Evolutionary conservation across 1,140 invertebrate species (phyloP), one percentile per base, ranked within the genome.

Genomic region (Caenorhabditis tropicalis): DNA sequence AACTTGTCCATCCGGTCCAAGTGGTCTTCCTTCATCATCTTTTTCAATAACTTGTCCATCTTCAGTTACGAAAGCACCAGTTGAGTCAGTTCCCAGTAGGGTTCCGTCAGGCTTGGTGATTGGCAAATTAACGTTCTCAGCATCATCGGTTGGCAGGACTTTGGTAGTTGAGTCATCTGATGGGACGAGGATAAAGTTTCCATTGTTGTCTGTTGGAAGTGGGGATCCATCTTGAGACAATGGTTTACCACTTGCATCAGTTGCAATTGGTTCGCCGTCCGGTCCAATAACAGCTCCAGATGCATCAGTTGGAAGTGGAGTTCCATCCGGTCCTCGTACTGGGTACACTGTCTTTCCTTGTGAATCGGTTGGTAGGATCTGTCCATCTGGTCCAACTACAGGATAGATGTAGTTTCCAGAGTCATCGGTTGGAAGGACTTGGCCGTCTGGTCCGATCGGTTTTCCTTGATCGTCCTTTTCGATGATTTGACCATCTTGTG

Each of bases 401-500:
- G 49, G 81, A 49, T 81, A 70, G 46, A 86, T 56, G 85, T 79
- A 86, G 49, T 83, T 58, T 46, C 85, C 85, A 31, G 70, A 43
- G 39, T 31, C 49, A 81, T 86, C 85, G 0, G 82, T 85, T 29
- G 85, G 70, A 16, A 86, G 33, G 33, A 31, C 16, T 39, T 85
- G 29, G 33, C 82, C 85, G n/a, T 80, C 83, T 7, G 83, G 82
- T 21, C 53, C 49, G 31, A 86, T 31, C 15, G 36, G 56, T 31
- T 86, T 82, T 3, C 89, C 89, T 15, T 83, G 33, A 21, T 79
- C 70, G 82, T 88, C 85, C 49, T 85, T 90, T 33, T 87, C 86
- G 39, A 91, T 27, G 24, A 81, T 48, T 39, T 82, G 19, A 39
- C 89, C 89, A 24, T 87, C 88, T 39, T 79, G 29, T 15, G 39